These are phyloP conservation scores for Gymnosoma rotundatum DNA, from an alignment of 2,888 invertebrate genomes.

Conservation along the genomic window DNA sequence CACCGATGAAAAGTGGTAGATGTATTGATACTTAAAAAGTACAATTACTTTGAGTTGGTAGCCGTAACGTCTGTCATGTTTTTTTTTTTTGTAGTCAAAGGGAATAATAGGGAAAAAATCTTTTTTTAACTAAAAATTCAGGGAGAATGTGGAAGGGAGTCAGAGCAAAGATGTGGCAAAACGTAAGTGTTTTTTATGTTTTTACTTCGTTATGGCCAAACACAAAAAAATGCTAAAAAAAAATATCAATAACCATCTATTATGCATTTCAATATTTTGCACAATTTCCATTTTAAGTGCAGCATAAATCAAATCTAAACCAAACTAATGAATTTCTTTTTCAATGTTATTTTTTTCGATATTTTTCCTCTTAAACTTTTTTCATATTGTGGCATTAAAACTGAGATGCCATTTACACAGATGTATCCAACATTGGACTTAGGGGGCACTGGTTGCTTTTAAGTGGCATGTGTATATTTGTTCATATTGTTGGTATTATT, in stretches of 20 bases:
- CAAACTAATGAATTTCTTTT: slow-evolving; percentile 70
- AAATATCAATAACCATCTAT: slow-evolving; percentile 72
- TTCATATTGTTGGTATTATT: slow-evolving; percentile 33
- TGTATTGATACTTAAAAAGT: slow-evolving; percentile 19
- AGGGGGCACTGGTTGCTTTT: slow-evolving; percentile 33
- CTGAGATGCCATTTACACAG: slow-evolving; percentile 58
- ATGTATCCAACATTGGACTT: slow-evolving; percentile 39
- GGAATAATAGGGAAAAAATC: slow-evolving; percentile 14
- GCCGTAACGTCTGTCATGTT: slow-evolving; percentile 64
- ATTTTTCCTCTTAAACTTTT: slow-evolving; percentile 39
- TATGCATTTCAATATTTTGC: slow-evolving; percentile 72
- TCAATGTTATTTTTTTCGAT: slow-evolving; percentile 51
- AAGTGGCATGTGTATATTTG: slow-evolving; percentile 19
- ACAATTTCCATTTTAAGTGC: slow-evolving; percentile 72
- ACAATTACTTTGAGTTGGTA: slow-evolving; percentile 53
- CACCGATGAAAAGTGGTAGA: background rate
- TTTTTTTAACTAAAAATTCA: background rate
- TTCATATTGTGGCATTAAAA: slow-evolving; percentile 31
- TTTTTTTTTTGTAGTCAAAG: slow-evolving; percentile 53
- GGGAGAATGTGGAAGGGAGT: background rate
- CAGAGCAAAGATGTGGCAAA: slow-evolving; percentile 2
- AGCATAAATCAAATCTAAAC: slow-evolving; percentile 72
- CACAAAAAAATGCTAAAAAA: slow-evolving; percentile 49
- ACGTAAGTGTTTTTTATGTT: slow-evolving; percentile 17
- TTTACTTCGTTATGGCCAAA: slow-evolving; percentile 47